Conservation (phyloP, 2,888 invertebrate species). For the Drepanosiphum platanoidis region DNA sequence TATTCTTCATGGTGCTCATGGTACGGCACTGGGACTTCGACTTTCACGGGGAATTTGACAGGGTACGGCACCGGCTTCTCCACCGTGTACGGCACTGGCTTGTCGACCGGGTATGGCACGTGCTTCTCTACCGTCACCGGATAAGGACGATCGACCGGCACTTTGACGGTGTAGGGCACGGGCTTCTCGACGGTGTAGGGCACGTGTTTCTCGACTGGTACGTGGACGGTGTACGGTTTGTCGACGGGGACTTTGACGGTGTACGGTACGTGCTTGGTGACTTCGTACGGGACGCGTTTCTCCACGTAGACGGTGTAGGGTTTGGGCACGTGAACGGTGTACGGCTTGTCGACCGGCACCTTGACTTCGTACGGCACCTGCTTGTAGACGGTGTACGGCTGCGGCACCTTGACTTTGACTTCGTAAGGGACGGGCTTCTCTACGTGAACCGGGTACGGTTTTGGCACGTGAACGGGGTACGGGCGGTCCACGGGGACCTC, state of each 20-base stretch:
- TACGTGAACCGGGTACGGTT: conserved; percentile 64
- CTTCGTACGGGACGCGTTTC: conserved; percentile 64
- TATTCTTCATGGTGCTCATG: conserved; percentile 5
- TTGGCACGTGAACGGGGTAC: conserved; percentile 64
- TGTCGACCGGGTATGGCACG: conserved; percentile 80
- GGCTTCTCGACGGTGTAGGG: conserved; percentile 71
- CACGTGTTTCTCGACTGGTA: conserved; percentile 73
- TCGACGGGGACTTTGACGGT: conserved; percentile 76
- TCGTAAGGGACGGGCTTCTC: conserved; percentile 64
- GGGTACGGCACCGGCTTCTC: conserved; percentile 81
- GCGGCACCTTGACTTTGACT: conserved; percentile 64
- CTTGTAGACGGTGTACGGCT: conserved; percentile 64
- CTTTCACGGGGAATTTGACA: conserved; percentile 74
- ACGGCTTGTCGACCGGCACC: conserved; percentile 64
- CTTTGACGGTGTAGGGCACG: conserved; percentile 75
- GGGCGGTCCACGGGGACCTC: conserved; percentile 64
- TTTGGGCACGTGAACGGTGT: conserved; percentile 63
- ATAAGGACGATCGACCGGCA: conserved; percentile 70
- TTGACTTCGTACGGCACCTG: conserved; percentile 64
- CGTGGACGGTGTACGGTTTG: conserved; percentile 66
- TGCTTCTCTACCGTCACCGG: conserved; percentile 80
- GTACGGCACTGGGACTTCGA: conserved; percentile 64
- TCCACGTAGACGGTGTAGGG: conserved; percentile 64
- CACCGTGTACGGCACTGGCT: conserved; percentile 79
- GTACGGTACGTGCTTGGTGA: conserved; percentile 69